Evolutionary conservation across 2,113 vertebrate species (phyloP), one percentile per base, ranked within the genome.

Genomic region (Lipotes vexillifer): DNA sequence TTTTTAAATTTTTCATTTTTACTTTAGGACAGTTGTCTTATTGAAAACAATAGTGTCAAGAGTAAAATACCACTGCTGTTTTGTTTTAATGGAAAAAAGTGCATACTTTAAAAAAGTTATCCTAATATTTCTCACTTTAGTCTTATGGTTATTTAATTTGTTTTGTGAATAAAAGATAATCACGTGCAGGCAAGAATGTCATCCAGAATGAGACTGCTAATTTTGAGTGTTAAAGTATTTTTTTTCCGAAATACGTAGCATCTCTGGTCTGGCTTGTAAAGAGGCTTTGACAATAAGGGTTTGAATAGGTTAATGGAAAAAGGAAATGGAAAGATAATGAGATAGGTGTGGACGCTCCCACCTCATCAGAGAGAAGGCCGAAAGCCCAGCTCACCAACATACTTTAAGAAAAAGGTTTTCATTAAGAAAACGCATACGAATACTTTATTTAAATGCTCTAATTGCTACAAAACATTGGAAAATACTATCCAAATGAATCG

Each of bases 171-270:
- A 7, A 12, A 59, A 13, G 69, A 33, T 3, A 7, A 4, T 0
- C 21, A 46, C 1, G 0, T 4, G 1, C 33, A 13, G 29, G 46
- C 17, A 8, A 12, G 15, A 38, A 15, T 0, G 21, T 27, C 12
- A 9, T 6, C 3, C 10, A 10, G 49, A 25, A 23, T 0, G 9
- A 1, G 31, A 2, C 23, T 14, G 38, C 25, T 61, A 1, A 13
- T 11, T 41, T 9, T 4, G 36, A 11, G 49, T 15, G 6, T 3
- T 2, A 23, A 10, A 71, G 6, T 3, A 6, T 25, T 5, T 63
- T 61, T 55, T 46, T 68, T 12, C 27, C 3, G 0, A 31, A 4
- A 36, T 1, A 2, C 1, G 1, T 0, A 29, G 49, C 3, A 0
- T n/a, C 10, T 81, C 63, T 17, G 55, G 44, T 38, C 13, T 23